phyloP scores from a whole-genome alignment of 2,797 vertebrate genomes.

The Coracias cyanogaster region DNA sequence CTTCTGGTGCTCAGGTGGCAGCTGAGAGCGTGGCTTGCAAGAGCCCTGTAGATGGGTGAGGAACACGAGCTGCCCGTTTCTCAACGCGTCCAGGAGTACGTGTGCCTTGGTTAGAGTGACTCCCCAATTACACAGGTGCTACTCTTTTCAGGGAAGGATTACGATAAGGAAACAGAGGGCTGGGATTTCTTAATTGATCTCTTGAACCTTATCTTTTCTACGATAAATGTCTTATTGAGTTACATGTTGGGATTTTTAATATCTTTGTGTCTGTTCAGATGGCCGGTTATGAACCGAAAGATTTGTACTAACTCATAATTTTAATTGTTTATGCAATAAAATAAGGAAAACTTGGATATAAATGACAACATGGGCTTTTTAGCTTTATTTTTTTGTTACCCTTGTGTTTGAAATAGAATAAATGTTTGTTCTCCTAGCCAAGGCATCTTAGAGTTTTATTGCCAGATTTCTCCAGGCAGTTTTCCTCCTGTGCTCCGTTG shows the following conservation, averaged over 20 bases:
- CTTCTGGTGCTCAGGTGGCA: background rate
- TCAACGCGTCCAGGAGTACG: rapidly evolving
- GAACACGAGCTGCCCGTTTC: rapidly evolving
- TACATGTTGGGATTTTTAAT: slow-evolving; percentile 57
- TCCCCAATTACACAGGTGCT: background rate
- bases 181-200: slow-evolving; percentile 35
- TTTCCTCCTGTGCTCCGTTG: background rate
- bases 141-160: background rate
- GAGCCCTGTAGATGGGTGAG: background rate
- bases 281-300: slow-evolving; percentile 65
- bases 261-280: slow-evolving; percentile 67
- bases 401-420: slow-evolving; percentile 45
- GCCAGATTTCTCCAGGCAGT: background rate
- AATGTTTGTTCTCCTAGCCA: slow-evolving; percentile 44
- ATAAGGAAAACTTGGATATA: slow-evolving; percentile 75
- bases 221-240: slow-evolving; percentile 44
- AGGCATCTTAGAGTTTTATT: slow-evolving; percentile 38
- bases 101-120: slow-evolving; percentile 7
- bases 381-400: slow-evolving; percentile 66
- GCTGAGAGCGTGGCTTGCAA: background rate
- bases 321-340: slow-evolving; percentile 82
- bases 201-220: slow-evolving; percentile 44
- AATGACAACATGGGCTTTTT: slow-evolving; percentile 65
- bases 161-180: background rate
- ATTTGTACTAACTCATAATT: slow-evolving; percentile 76